These are phyloP conservation scores for Scomberomorus guttatus DNA, from an alignment of 2,797 vertebrate genomes.

Conservation along the genomic window DNA sequence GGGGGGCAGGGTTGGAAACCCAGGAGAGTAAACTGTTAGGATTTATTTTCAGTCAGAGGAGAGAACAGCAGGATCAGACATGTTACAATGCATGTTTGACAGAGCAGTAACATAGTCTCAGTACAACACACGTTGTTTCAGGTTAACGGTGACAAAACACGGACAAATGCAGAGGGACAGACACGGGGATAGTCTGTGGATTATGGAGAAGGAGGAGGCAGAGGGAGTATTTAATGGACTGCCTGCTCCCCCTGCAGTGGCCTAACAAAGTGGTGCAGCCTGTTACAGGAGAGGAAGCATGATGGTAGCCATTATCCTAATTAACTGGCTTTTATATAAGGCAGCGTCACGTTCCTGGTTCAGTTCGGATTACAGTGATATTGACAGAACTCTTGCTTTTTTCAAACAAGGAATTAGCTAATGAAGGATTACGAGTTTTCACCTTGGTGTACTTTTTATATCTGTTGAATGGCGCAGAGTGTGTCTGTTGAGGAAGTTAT, in stretches of 20 bases:
- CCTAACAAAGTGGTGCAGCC: conserved; percentile 33
- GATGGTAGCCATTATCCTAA: conserved; percentile 32
- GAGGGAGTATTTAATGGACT: conserved; percentile 14
- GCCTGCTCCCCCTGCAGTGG: conserved; percentile 34
- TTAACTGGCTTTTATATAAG: conserved; percentile 38
- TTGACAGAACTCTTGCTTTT: conserved; percentile 11
- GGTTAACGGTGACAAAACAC: conserved; percentile 56
- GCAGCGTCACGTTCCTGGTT: conserved; percentile 4
- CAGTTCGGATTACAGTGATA: conserved; percentile 7
- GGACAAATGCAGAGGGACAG: conserved; percentile 56
- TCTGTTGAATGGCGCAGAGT: neutral
- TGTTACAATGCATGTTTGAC: conserved; percentile 71
- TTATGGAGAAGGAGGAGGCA: conserved; percentile 35
- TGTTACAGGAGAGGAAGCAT: conserved; percentile 20
- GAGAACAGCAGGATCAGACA: conserved; percentile 79
- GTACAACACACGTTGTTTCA: conserved; percentile 58
- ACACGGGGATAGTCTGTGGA: conserved; percentile 43
- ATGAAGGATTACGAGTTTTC: conserved; percentile 7
- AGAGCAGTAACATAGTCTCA: conserved; percentile 59
- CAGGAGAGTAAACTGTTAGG: conserved; percentile 93
- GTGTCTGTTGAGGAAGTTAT: conserved; percentile 6
- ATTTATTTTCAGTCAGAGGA: conserved; percentile 88
- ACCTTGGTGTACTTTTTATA: neutral
- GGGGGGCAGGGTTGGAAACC: conserved; percentile 79
- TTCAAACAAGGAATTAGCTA: conserved; percentile 18